Evolutionary conservation across 92 coral and sea anemone genomes (phyloP).

Genomic region (Metridium senile): DNA sequence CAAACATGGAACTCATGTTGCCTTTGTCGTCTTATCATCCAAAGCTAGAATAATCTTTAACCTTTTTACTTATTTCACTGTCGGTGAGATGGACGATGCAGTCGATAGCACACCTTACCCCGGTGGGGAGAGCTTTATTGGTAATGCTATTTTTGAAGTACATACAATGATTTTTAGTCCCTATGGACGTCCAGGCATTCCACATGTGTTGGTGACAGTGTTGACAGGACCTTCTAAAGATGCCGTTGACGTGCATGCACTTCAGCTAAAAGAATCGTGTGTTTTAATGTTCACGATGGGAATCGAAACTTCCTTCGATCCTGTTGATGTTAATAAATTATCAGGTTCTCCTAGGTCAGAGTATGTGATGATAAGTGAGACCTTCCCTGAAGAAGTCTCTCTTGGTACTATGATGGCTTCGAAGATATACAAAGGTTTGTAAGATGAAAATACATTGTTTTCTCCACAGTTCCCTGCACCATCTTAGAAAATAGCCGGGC

Average conservation of each 20-base stretch:
- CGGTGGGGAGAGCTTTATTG: conserved; percentile 56
- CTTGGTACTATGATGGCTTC: conserved; percentile 67
- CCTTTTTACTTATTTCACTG: conserved; percentile 54
- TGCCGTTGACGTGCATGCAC: conserved; percentile 42
- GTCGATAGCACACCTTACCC: conserved; percentile 60
- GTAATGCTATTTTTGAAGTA: conserved; percentile 58
- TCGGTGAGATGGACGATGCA: conserved; percentile 65
- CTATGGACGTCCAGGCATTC: conserved; percentile 65
- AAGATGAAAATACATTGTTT: background rate
- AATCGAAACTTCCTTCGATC: conserved; percentile 43
- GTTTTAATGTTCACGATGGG: conserved; percentile 72
- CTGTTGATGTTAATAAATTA: conserved; percentile 36
- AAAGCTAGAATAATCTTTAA: conserved; percentile 60
- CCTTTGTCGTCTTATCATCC: conserved; percentile 62
- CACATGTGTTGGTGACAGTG: conserved; percentile 67
- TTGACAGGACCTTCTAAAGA: conserved; percentile 80
- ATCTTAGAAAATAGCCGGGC: too few relatives aligned
- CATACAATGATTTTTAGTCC: conserved; percentile 56
- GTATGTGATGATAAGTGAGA: conserved; percentile 52
- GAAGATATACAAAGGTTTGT: conserved; percentile 71
- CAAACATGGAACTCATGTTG: conserved; percentile 76
- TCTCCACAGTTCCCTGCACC: too few relatives aligned
- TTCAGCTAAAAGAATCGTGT: conserved; percentile 48
- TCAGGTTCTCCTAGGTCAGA: conserved; percentile 51
- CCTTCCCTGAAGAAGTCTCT: conserved; percentile 41